Conservation (phyloP, 2,797 vertebrate genomes). For the Chelmon rostratus region DNA sequence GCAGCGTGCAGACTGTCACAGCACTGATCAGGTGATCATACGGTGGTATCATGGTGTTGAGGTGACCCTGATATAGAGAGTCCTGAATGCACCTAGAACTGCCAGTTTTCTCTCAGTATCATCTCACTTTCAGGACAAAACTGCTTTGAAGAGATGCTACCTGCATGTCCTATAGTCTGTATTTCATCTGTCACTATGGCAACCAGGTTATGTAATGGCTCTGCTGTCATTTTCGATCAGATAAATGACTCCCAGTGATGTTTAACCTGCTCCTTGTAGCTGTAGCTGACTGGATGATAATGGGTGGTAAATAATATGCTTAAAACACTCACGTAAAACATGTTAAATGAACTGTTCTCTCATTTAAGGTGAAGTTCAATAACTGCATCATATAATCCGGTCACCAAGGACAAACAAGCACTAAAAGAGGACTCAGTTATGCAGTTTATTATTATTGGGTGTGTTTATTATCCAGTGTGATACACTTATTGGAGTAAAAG, state of each 20-base stretch:
- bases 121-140: not conserved
- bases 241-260: not conserved
- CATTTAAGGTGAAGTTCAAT: not conserved
- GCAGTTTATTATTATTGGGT: constrained; percentile 2
- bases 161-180: not conserved
- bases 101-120: not conserved
- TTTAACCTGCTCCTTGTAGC: not conserved
- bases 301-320: not conserved
- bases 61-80: not conserved
- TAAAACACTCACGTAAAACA: not conserved
- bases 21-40: not conserved
- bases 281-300: not conserved
- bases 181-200: not conserved
- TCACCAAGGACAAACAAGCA: not conserved
- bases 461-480: constrained; percentile 22
- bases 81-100: no score
- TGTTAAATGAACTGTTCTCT: not conserved
- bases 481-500: not conserved
- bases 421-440: not conserved
- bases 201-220: not conserved
- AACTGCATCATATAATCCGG: not conserved
- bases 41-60: not conserved
- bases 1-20: not conserved
- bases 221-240: constrained; percentile 3
- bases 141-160: not conserved